Percentiles rank a stretch among this genome's conserved stretches.
Conservation (phyloP, 1,140 invertebrate species). For the Coelopa frigida region DNA sequence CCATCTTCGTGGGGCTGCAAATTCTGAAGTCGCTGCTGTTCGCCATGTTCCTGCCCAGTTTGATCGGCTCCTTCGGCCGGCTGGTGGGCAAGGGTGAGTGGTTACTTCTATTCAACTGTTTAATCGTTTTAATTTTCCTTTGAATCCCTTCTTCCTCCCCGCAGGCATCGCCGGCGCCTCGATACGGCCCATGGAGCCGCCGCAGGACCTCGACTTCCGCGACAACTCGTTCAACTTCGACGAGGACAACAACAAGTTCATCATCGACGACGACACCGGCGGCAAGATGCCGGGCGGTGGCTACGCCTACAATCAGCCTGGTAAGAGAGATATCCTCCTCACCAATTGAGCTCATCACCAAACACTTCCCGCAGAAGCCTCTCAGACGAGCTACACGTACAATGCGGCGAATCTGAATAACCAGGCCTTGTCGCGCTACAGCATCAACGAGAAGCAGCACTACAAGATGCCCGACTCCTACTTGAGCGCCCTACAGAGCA, state of each 20-base stretch:
- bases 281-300: slow-evolving; percentile 29
- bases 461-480: slow-evolving; percentile 39
- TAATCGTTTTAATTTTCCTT: no score
- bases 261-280: slow-evolving; percentile 43
- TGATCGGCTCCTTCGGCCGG: slow-evolving; percentile 72
- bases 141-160: not conserved
- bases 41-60: slow-evolving; percentile 72
- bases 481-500: slow-evolving; percentile 34
- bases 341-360: not conserved
- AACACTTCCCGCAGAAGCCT: slow-evolving; percentile 24
- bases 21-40: slow-evolving; percentile 71
- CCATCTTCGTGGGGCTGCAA: slow-evolving; percentile 68
- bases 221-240: slow-evolving; percentile 37
- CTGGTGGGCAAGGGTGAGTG: slow-evolving; percentile 68
- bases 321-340: slow-evolving; percentile 17
- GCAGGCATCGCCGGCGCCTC: slow-evolving; percentile 26
- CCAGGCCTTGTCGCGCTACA: slow-evolving; percentile 23
- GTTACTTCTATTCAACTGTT: no score
- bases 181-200: slow-evolving; percentile 34
- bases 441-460: slow-evolving; percentile 20
- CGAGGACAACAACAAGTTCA: slow-evolving; percentile 46
- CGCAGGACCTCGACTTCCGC: slow-evolving; percentile 57
- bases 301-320: slow-evolving; percentile 45
- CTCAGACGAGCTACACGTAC: slow-evolving; percentile 32
- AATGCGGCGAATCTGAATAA: slow-evolving; percentile 27